A percentile compares a stretch with the other conserved stretches of the same genome.
These are phyloP conservation scores for Malacosoma neustria DNA, from an alignment of 2,888 invertebrate genomes.

Conservation along the genomic window DNA sequence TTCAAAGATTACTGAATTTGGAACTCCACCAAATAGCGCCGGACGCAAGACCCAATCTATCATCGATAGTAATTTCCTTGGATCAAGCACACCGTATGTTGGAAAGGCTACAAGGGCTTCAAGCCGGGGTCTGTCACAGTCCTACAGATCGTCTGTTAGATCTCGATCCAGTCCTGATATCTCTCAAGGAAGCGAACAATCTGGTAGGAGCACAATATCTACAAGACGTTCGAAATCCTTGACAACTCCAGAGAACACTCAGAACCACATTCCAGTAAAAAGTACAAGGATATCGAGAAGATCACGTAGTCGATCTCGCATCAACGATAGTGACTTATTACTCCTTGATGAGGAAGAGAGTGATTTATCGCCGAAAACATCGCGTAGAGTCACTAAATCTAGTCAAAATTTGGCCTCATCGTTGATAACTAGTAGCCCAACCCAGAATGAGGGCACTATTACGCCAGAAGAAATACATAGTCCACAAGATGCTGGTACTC, in stretches of 20 bases:
- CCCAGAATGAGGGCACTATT: slow-evolving; percentile 20
- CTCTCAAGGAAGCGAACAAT: slow-evolving; percentile 7
- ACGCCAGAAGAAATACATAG: slow-evolving; percentile 44
- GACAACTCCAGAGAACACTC: slow-evolving; percentile 31
- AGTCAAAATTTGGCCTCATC: slow-evolving; percentile 2
- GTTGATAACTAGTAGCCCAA: slow-evolving; percentile 2
- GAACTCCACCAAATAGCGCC: slow-evolving; percentile 23
- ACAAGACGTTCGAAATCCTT: slow-evolving; percentile 27
- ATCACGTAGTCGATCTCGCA: slow-evolving; percentile 34
- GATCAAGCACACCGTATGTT: slow-evolving; percentile 44
- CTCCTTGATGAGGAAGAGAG: slow-evolving; percentile 24
- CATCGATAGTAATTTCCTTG: slow-evolving; percentile 21
- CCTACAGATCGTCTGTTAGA: slow-evolving; percentile 7
- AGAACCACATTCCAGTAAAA: slow-evolving; percentile 26
- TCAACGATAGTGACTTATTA: slow-evolving; percentile 37
- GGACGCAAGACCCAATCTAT: slow-evolving; percentile 29
- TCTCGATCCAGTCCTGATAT: slow-evolving; percentile 19
- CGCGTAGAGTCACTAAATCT: slow-evolving; percentile 18
- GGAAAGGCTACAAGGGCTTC: slow-evolving; percentile 7
- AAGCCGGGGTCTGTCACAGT: not conserved
- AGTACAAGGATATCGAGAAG: slow-evolving; percentile 31
- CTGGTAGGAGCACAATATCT: slow-evolving; percentile 12
- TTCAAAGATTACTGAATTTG: slow-evolving; percentile 21
- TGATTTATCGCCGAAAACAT: slow-evolving; percentile 30
- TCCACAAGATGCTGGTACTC: slow-evolving; percentile 42